Evolutionary conservation across 1,140 invertebrate species (phyloP).

Genomic region (Polypedilum vanderplanki): DNA sequence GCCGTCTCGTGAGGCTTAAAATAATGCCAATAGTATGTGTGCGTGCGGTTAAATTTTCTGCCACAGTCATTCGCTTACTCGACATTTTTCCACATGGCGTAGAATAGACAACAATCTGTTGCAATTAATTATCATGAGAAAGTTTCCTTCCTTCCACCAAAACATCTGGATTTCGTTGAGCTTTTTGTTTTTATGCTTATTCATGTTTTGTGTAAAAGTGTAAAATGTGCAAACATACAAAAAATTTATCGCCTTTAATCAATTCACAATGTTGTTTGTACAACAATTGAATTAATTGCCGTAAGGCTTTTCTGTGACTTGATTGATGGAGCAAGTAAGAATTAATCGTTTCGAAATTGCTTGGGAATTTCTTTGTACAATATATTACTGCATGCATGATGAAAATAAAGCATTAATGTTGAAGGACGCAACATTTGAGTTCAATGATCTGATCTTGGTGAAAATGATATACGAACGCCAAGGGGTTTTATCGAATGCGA

Average conservation of each 20-base stretch:
- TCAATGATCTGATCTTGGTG: not conserved
- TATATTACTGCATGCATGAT: no score
- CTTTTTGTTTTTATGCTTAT: not conserved
- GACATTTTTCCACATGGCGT: not conserved
- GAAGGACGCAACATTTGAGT: no score
- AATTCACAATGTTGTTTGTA: not conserved
- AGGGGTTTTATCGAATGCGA: conserved; percentile 9
- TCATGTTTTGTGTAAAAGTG: not conserved
- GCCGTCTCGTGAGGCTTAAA: no score
- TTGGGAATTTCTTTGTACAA: no score
- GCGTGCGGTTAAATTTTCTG: not conserved
- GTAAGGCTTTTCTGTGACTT: not conserved
- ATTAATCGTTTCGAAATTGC: not conserved
- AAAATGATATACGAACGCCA: not conserved
- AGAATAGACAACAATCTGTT: not conserved
- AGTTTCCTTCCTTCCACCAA: not conserved
- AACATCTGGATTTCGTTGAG: not conserved
- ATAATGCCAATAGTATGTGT: no score
- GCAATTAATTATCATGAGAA: conserved; percentile 13
- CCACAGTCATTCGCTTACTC: not conserved
- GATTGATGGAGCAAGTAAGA: not conserved
- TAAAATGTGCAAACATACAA: not conserved
- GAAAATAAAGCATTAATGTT: no score
- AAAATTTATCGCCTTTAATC: conserved; percentile 7
- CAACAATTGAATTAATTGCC: conserved; percentile 13